phyloP scores from a whole-genome alignment of 2,888 invertebrate species.

The Alviniconcha strummeri region DNA sequence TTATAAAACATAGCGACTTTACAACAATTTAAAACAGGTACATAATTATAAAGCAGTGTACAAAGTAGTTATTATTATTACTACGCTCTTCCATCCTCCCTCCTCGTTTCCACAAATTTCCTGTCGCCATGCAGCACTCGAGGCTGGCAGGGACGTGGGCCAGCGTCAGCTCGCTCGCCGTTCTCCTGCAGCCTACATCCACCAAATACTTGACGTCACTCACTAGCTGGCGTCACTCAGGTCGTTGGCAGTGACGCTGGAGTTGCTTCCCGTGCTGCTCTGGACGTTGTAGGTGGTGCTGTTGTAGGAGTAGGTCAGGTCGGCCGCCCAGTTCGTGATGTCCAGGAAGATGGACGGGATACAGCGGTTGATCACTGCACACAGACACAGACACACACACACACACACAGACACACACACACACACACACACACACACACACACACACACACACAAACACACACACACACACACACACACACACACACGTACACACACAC shows the following conservation, averaged over 20 bases:
- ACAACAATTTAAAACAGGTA: too few relatives aligned
- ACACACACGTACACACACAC: background rate
- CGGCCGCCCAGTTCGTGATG: conserved; percentile 48
- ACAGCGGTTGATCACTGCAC: conserved; percentile 77
- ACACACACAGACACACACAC: background rate
- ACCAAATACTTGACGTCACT: background rate
- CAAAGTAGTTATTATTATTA: too few relatives aligned
- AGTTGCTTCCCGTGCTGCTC: conserved; percentile 10
- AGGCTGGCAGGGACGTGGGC: too few relatives aligned
- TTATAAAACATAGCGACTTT: too few relatives aligned
- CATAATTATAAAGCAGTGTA: too few relatives aligned
- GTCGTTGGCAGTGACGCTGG: conserved; percentile 28
- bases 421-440: conserved; percentile 1
- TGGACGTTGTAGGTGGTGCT: conserved; percentile 23
- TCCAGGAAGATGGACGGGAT: conserved; percentile 74
- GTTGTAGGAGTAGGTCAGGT: conserved; percentile 45
- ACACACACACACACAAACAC: background rate
- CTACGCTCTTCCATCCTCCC: too few relatives aligned
- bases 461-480: background rate
- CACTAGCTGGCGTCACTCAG: conserved; percentile 38
- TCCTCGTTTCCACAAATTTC: too few relatives aligned
- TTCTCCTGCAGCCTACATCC: too few relatives aligned
- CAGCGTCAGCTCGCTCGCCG: too few relatives aligned
- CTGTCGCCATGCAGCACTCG: too few relatives aligned
- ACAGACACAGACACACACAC: background rate